Evolutionary conservation across 1,140 invertebrate genomes (phyloP), one percentile per base, ranked within the genome.

Genomic region (Acromyrmex echinatior): DNA sequence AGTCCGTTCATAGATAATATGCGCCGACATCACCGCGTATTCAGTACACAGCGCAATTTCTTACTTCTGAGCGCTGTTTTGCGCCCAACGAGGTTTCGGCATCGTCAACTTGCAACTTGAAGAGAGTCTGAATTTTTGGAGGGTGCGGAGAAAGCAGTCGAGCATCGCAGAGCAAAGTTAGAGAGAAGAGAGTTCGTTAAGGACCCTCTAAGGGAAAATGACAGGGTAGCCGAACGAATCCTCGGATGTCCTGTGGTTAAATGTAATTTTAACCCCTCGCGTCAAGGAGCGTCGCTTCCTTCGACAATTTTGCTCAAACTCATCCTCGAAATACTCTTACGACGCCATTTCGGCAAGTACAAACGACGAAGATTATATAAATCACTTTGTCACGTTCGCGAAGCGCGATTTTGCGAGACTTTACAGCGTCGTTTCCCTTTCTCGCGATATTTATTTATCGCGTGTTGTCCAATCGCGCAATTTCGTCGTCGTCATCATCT

Each of bases 201-300:
- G 90, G 78, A 87, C 87, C 74, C 90, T 92, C 91, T 92, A 16
- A 49, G 86, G 87, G 90, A 70, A 92, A 93, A 93, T 92, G 90
- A 92, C 89, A 79, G 86, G 88, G 56, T 87, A 74, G 79, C 88
- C 88, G 91, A 92, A 92, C 92, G 92, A 92, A 92, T 92, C 88
- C 92, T 25, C 79, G 71, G 70, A 78, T 63, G 73, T 70, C 53
- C 88, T 77, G 21, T 88, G 87, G 89, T 92, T 90, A 86, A 88
- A 80, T 87, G 85, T 91, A 91, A 91, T 91, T 91, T 91, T 70
- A 89, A 80, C 89, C 87, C 70, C 79, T 68, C 76, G 68, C 86
- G 45, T 85, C 70, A 73, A 88, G 87, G 56, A 76, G 58, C 39
- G 10, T 25, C 21, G 31, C 65, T 86, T 88, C 53, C 68, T 88